Evolutionary conservation across 2,888 invertebrate genomes (phyloP).

Genomic region (Yponomeuta malinellus): DNA sequence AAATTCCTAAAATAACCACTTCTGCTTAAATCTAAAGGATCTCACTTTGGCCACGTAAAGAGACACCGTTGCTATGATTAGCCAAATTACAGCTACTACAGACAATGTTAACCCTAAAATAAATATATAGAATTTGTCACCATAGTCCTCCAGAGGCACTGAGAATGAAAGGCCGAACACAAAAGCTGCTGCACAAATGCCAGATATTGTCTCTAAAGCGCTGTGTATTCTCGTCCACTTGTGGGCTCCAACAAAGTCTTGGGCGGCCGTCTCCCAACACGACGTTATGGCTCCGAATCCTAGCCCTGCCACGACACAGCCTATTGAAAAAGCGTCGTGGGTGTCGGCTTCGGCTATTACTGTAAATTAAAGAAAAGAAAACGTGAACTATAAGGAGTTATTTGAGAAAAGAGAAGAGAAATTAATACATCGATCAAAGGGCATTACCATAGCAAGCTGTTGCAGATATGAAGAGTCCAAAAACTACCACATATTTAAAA

Average conservation of each 20-base stretch:
- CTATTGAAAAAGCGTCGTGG: conserved; percentile 65
- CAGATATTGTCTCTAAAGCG: conserved; percentile 61
- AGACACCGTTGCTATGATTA: conserved; percentile 40
- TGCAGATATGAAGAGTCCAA: conserved; percentile 52
- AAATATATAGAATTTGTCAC: conserved; percentile 49
- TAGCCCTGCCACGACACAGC: conserved; percentile 66
- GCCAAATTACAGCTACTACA: conserved; percentile 49
- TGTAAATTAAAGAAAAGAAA: conserved; percentile 31
- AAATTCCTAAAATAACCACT: conserved; percentile 5
- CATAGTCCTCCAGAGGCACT: conserved; percentile 35
- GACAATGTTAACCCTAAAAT: conserved; percentile 46
- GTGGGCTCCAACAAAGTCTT: conserved; percentile 64
- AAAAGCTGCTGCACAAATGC: conserved; percentile 45
- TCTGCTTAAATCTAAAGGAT: conserved; percentile 1
- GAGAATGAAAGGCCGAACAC: conserved; percentile 41
- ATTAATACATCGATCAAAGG: not conserved
- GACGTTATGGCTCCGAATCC: conserved; percentile 67
- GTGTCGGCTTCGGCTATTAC: conserved; percentile 53
- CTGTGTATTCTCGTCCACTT: conserved; percentile 69
- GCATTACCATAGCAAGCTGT: conserved; percentile 27
- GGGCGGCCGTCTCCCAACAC: conserved; percentile 62
- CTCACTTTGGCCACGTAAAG: conserved; percentile 45
- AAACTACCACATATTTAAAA: conserved; percentile 54
- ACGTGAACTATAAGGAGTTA: not conserved
- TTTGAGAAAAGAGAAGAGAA: too few species aligned